Base-by-base conservation (phyloP, 1,140 invertebrate species). In the Caerostris extrusa region DNA sequence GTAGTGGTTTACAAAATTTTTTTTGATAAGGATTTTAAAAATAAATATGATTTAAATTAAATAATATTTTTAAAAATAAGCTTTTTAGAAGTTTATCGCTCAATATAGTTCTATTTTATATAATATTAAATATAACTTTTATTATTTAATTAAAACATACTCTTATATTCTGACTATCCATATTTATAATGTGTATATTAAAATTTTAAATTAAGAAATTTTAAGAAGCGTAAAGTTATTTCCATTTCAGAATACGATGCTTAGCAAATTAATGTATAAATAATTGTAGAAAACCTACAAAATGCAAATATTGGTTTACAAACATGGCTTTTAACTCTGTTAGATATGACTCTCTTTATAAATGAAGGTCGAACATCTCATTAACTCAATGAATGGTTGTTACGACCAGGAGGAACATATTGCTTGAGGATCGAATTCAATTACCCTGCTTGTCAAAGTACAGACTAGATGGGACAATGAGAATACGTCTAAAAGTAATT, bases 341-440 rank as follows among this genome's bases (percentile, higher is more conserved):
- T 77, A 77, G 50, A 77, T 34, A 77, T 12, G 4, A 50, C 5
- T 77, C 19, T 77, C 12, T n/a, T n/a, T n/a, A 77, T 77, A 77
- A 77, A 77, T 77, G 10, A 10, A 3, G 8, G 19, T 77, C 69
- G 50, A 77, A 77, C 69, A 50, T 77, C 7, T 12, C 69, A 77
- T 77, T 34, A 53, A 34, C 19, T 69, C 19, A 71, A 71, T 71
- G 69, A 71, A 71, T 71, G 34, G 69, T 3, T 71, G 19, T 53
- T 71, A 10, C 34, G 34, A 77, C 4, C 69, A 77, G 69, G 7
- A 77, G 69, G 69, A 77, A 77, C 69, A 71, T 34, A 71, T 71
- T 19, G 19, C 69, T 71, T 71, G 69, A 34, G n/a, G 19, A 71
- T 71, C 69, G 69, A 71, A 71, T 71, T 71, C 69, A 71, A 71